Percentiles rank a stretch among this genome's conserved stretches.
Conservation (phyloP, 2,113 vertebrate genomes). For the Apus apus region DNA sequence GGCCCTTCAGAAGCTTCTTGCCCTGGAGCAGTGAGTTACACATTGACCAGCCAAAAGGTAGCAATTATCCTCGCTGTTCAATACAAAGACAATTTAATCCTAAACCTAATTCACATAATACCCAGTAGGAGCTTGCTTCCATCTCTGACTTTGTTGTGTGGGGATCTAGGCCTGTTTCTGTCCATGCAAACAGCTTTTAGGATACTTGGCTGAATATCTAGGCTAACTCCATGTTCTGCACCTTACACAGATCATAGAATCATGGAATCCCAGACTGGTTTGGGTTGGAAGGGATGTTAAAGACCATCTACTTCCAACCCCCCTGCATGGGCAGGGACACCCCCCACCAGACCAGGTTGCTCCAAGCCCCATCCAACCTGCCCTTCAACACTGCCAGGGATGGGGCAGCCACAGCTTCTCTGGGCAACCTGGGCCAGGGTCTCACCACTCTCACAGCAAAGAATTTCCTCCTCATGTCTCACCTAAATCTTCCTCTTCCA, state of each 20-base stretch:
- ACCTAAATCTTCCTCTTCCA: no score
- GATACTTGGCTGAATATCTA: neutral
- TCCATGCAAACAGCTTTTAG: neutral
- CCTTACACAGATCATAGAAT: neutral
- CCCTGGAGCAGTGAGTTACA: neutral
- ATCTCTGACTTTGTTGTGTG: neutral
- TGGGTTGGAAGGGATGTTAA: no score
- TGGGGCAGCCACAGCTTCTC: no score
- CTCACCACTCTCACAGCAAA: no score
- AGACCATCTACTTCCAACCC: no score
- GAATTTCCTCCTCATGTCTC: no score
- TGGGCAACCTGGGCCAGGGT: no score
- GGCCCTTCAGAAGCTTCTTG: neutral
- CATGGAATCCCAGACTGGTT: no score
- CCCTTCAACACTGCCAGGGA: no score
- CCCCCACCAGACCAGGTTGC: no score
- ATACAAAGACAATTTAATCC: neutral
- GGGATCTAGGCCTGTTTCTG: neutral
- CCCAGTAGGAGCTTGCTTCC: neutral
- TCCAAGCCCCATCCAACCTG: no score
- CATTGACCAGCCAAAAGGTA: neutral
- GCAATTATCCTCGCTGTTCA: neutral
- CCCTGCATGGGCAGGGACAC: no score
- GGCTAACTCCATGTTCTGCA: neutral
- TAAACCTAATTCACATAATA: neutral